Percentiles rank a stretch among this genome's conserved stretches.
Conservation (phyloP, 2,113 vertebrate genomes). For the Etia nguti region DNA sequence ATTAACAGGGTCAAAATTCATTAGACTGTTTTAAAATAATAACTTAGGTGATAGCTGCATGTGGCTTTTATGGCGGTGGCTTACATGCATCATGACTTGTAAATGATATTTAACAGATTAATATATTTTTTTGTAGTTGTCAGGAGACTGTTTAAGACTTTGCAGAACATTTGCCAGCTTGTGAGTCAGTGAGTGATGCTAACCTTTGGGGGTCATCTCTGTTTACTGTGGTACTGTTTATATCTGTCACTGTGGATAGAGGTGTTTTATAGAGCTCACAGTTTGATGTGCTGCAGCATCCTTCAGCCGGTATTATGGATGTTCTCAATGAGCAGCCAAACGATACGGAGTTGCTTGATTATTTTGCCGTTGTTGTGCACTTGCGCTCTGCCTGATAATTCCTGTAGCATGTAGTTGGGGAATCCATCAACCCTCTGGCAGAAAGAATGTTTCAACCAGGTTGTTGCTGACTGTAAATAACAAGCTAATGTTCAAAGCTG, state of each 20-base stretch:
- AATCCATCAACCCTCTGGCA: constrained; percentile 34
- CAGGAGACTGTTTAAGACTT: background rate
- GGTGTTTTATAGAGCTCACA: constrained; percentile 55
- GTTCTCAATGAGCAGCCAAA: constrained; percentile 27
- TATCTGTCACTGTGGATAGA: constrained; percentile 40
- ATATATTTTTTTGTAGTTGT: background rate
- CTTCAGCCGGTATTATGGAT: constrained; percentile 45
- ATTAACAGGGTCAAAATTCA: background rate
- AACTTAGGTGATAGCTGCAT: background rate
- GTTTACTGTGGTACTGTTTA: constrained; percentile 43
- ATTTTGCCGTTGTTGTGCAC: constrained; percentile 35
- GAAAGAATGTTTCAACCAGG: constrained; percentile 28
- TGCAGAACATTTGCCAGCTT: constrained; percentile 11
- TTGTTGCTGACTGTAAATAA: constrained; percentile 53
- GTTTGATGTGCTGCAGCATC: constrained; percentile 37
- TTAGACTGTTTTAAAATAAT: background rate
- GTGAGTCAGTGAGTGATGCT: constrained; percentile 20
- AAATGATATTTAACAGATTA: background rate
- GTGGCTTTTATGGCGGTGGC: background rate
- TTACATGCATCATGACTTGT: background rate
- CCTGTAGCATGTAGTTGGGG: constrained; percentile 26
- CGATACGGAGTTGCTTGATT: constrained; percentile 28
- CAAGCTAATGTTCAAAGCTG: constrained; percentile 30
- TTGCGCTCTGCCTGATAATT: constrained; percentile 36
- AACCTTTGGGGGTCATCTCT: constrained; percentile 50